A percentile compares a stretch with the other conserved stretches of the same genome.
phyloP scores from a whole-genome alignment of 2,113 vertebrate species.

The Coreoperca whiteheadi region DNA sequence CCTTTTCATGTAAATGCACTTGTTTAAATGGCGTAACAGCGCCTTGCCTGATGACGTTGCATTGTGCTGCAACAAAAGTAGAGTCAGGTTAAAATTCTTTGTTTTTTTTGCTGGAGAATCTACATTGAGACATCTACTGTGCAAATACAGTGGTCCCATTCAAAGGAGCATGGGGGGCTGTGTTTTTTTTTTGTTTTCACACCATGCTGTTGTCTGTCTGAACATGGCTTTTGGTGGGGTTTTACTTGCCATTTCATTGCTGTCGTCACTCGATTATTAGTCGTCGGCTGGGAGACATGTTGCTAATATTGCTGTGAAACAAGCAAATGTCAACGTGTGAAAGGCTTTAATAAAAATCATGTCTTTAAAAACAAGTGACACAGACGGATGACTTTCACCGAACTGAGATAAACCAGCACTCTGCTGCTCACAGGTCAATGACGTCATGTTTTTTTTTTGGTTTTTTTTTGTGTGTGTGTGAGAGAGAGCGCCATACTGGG shows the following conservation, averaged over 20 bases:
- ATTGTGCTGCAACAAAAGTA: too few species aligned
- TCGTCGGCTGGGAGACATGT: neutral
- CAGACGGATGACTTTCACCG: neutral
- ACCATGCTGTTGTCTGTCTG: neutral
- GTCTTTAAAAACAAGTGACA: neutral
- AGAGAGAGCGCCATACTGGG: too few species aligned
- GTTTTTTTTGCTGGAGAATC: neutral
- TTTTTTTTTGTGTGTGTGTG: conserved; percentile 11
- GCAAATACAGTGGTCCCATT: neutral
- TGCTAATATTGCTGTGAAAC: neutral
- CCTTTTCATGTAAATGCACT: neutral
- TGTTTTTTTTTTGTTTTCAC: too few species aligned
- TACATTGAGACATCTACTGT: neutral
- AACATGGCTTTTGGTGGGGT: neutral
- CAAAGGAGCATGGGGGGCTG: neutral
- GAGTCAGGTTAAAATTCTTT: neutral
- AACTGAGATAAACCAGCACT: neutral
- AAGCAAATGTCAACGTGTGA: neutral
- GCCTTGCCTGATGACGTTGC: too few species aligned
- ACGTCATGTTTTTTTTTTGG: conserved; percentile 37
- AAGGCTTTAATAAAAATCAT: neutral
- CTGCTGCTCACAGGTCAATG: conserved; percentile 18
- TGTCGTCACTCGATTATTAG: neutral
- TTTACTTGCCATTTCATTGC: neutral
- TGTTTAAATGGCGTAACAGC: neutral